A percentile compares a stretch with the other conserved stretches of the same genome.
phyloP scores from a whole-genome alignment of 1,140 invertebrate species.

The Euschistus heros region DNA sequence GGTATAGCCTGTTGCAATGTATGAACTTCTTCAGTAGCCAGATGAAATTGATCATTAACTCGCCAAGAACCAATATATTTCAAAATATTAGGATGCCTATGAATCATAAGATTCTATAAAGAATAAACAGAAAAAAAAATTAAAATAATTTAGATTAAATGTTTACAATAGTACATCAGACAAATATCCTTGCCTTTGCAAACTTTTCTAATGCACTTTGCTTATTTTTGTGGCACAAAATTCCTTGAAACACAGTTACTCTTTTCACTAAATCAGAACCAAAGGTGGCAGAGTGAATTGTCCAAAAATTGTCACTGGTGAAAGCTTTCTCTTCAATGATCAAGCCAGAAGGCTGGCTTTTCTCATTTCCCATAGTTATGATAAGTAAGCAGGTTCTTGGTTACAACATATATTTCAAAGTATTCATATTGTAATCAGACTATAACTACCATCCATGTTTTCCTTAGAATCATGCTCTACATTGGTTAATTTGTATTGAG shows the following conservation, averaged over 20 bases:
- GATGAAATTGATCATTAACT: slow-evolving; percentile 51
- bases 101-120: slow-evolving; percentile 65
- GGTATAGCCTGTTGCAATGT: slow-evolving; percentile 53
- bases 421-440: no score
- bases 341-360: slow-evolving; percentile 55
- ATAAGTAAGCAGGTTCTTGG: no score
- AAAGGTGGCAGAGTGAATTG: slow-evolving; percentile 55
- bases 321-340: slow-evolving; percentile 64
- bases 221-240: slow-evolving; percentile 43
- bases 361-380: slow-evolving; percentile 57
- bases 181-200: slow-evolving; percentile 48
- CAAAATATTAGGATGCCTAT: slow-evolving; percentile 69
- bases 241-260: slow-evolving; percentile 61
- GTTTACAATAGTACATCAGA: background rate
- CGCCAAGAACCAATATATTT: slow-evolving; percentile 69
- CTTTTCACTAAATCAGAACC: slow-evolving; percentile 43
- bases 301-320: slow-evolving; percentile 59
- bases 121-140: slow-evolving; percentile 10
- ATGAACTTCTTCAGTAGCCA: slow-evolving; percentile 64
- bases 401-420: no score
- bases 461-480: no score
- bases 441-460: no score
- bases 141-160: slow-evolving; percentile 15
- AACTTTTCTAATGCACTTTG: slow-evolving; percentile 57
- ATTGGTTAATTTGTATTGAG: no score